These are phyloP conservation scores for Microcebus griseorufus DNA, from an alignment of 2,113 vertebrate species.

Conservation along the genomic window DNA sequence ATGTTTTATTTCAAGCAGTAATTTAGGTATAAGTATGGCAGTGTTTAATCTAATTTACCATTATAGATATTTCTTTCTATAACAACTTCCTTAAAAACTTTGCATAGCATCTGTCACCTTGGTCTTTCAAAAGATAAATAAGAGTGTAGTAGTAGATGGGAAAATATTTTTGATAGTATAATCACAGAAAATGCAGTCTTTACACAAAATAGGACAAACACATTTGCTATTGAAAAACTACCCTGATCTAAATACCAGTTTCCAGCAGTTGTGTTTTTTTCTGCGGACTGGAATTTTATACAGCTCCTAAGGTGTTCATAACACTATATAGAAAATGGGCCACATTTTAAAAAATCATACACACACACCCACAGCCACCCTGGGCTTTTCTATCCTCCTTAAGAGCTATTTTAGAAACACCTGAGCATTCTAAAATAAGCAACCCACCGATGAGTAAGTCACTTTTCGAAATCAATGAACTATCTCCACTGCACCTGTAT, in stretches of 20 bases:
- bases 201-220: neutral
- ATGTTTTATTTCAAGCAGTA: slow-evolving; percentile 54
- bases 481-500: slow-evolving; percentile 27
- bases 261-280: neutral
- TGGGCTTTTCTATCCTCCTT: neutral
- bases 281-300: neutral
- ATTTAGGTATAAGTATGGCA: neutral
- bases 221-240: neutral
- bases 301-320: neutral
- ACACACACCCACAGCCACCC: neutral
- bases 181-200: neutral
- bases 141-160: accelerated
- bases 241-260: neutral
- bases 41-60: neutral
- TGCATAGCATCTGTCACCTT: neutral
- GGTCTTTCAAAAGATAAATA: slow-evolving; percentile 9
- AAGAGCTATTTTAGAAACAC: slow-evolving; percentile 41
- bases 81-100: slow-evolving; percentile 40
- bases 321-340: slow-evolving; percentile 34
- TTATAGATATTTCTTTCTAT: neutral
- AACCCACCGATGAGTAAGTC: neutral
- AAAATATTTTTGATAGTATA: slow-evolving; percentile 48
- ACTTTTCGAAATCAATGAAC: neutral
- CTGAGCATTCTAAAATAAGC: slow-evolving; percentile 43
- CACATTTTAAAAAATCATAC: slow-evolving; percentile 12